phyloP scores from a whole-genome alignment of 2,797 vertebrate genomes.

The Rachycentron canadum region DNA sequence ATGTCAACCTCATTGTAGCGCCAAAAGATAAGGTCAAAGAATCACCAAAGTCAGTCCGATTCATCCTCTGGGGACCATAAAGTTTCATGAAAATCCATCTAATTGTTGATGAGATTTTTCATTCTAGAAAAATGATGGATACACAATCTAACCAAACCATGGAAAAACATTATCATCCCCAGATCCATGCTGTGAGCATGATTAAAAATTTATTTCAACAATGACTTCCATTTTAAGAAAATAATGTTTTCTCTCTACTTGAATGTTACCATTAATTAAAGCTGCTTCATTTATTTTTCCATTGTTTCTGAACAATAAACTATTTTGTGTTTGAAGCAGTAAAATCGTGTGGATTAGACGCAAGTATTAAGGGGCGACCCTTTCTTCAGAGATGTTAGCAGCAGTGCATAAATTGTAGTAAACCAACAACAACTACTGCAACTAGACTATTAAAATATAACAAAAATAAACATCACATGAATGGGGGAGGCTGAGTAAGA shows the following conservation, averaged over 20 bases:
- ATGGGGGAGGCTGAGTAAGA: background rate
- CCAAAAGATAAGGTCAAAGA: background rate
- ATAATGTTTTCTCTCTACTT: background rate
- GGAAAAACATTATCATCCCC: background rate
- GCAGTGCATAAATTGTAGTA: background rate
- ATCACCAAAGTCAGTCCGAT: background rate
- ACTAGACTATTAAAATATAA: background rate
- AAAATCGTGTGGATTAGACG: background rate
- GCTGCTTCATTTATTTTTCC: background rate
- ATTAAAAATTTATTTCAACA: background rate
- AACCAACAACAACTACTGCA: background rate
- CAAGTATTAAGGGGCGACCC: background rate
- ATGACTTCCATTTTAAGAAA: background rate
- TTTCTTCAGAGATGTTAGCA: background rate
- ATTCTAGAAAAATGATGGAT: background rate
- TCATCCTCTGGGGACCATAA: background rate
- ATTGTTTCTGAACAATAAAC: background rate
- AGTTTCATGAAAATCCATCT: background rate
- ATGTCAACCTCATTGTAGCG: constrained; percentile 11
- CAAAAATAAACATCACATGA: background rate
- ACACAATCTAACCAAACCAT: background rate
- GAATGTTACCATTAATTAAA: background rate
- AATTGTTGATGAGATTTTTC: too few relatives aligned
- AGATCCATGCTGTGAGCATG: background rate
- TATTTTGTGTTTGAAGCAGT: background rate